Evolutionary conservation across 2,113 vertebrate species (phyloP).

Genomic region (Cyprinodon variegatus): DNA sequence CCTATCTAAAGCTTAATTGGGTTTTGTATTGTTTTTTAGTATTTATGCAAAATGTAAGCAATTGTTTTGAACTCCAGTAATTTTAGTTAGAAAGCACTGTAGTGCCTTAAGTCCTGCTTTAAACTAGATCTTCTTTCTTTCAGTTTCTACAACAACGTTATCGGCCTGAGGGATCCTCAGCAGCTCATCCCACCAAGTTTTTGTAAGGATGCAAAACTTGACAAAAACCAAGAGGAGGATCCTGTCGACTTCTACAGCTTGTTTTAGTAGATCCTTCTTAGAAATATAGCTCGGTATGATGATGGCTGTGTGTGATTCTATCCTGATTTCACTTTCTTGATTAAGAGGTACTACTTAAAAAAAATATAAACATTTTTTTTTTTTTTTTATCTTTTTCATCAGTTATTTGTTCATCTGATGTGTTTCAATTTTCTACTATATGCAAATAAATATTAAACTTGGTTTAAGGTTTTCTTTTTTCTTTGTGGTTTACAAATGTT

Average conservation of each 20-base stretch:
- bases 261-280: slow-evolving; percentile 21
- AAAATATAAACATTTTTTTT: not conserved
- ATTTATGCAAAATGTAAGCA: too few relatives aligned
- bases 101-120: not conserved
- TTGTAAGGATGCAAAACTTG: slow-evolving; percentile 23
- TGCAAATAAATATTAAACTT: too few relatives aligned
- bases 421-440: too few relatives aligned
- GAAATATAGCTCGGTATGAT: not conserved
- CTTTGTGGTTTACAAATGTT: too few relatives aligned
- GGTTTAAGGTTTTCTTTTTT: too few relatives aligned
- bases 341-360: not conserved
- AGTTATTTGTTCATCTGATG: too few relatives aligned
- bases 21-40: too few relatives aligned
- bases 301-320: not conserved
- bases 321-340: not conserved
- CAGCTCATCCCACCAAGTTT: slow-evolving; percentile 53
- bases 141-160: slow-evolving; percentile 73
- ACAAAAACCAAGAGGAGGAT: slow-evolving; percentile 18
- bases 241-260: slow-evolving; percentile 47
- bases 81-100: too few relatives aligned
- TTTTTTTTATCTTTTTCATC: not conserved
- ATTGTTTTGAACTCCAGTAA: too few relatives aligned
- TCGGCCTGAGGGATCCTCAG: slow-evolving; percentile 60
- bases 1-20: too few relatives aligned
- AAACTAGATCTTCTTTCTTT: not conserved